phyloP scores from a whole-genome alignment of 2,888 invertebrate genomes.

The Leptinotarsa peninsularis region DNA sequence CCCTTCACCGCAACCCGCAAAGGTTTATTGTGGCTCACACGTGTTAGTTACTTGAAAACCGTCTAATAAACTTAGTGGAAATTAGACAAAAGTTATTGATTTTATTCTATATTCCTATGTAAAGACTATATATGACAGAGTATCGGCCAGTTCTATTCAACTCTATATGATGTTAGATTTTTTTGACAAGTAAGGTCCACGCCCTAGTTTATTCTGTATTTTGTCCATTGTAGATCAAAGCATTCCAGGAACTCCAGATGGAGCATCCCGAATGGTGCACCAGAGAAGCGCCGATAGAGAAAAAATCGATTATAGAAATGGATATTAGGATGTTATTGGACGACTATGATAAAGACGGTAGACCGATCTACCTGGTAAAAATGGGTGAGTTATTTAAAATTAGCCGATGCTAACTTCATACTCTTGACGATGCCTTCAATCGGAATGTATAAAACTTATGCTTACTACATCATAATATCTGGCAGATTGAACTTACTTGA shows the following conservation, averaged over 20 bases:
- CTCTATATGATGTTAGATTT: background rate
- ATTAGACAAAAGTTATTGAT: no score
- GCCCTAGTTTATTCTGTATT: background rate
- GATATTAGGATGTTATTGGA: slow-evolving; percentile 59
- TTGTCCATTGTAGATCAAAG: slow-evolving; percentile 54
- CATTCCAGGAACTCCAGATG: slow-evolving; percentile 56
- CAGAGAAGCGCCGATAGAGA: slow-evolving; percentile 53
- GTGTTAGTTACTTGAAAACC: no score
- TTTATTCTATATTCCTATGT: no score
- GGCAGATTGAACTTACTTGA: no score
- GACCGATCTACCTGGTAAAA: slow-evolving; percentile 57
- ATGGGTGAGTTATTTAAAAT: slow-evolving; percentile 27
- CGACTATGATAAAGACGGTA: slow-evolving; percentile 60
- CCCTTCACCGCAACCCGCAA: no score
- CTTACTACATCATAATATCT: no score
- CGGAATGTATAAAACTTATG: no score
- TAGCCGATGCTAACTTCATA: background rate
- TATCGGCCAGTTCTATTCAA: no score
- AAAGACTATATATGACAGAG: no score
- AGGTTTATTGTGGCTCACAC: no score
- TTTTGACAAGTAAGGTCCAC: background rate
- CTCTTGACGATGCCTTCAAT: no score
- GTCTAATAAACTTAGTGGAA: no score
- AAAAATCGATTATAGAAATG: slow-evolving; percentile 56
- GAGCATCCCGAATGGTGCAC: slow-evolving; percentile 63